phyloP scores from a whole-genome alignment of 2,113 vertebrate species.

The Pollimyrus isidori region DNA sequence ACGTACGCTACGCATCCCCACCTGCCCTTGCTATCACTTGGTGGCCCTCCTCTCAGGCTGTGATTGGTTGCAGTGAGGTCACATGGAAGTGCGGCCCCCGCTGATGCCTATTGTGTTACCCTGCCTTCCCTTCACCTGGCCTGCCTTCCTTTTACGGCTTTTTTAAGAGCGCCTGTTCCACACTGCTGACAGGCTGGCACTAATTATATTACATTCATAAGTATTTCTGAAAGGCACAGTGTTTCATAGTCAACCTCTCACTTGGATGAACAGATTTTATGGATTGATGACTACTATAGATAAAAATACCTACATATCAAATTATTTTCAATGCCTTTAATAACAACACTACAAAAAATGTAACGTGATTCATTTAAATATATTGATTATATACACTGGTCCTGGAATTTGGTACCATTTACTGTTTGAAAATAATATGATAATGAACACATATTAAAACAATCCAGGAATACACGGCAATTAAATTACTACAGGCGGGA shows the following conservation, averaged over 20 bases:
- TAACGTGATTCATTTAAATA: not conserved
- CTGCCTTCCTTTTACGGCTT: not conserved
- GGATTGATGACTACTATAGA: not conserved
- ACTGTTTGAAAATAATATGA: not conserved
- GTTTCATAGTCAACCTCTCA: not conserved
- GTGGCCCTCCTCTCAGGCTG: slow-evolving; percentile 52
- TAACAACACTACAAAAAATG: not conserved
- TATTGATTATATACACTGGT: not conserved
- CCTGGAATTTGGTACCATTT: not conserved
- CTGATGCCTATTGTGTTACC: not conserved
- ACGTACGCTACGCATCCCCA: slow-evolving; percentile 78
- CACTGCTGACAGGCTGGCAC: not conserved
- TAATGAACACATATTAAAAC: not conserved
- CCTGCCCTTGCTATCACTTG: slow-evolving; percentile 61
- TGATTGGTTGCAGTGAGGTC: slow-evolving; percentile 69
- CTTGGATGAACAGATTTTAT: not conserved
- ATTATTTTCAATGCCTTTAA: not conserved
- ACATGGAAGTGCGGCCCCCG: slow-evolving; percentile 41
- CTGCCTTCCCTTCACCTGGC: not conserved
- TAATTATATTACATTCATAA: not conserved
- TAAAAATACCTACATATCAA: not conserved
- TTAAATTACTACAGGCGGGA: not conserved
- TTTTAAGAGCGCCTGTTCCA: not conserved
- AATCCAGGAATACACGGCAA: not conserved
- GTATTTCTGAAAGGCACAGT: not conserved